Conservation (phyloP, 2,797 vertebrate species). For the Typhlichthys subterraneus region DNA sequence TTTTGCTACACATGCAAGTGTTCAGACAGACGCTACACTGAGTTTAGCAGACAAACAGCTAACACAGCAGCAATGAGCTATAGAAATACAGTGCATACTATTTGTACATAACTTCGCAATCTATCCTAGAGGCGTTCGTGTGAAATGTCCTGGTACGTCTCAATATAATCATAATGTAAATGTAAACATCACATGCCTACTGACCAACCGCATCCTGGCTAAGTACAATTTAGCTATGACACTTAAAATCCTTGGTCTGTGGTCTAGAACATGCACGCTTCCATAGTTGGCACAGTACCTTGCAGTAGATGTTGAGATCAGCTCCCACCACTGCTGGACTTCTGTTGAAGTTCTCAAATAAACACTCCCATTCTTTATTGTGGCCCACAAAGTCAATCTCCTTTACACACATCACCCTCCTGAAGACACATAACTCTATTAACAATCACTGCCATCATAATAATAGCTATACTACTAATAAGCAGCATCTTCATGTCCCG, state of each 20-base stretch:
- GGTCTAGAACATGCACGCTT: neutral
- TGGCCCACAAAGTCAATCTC: slow-evolving; percentile 91
- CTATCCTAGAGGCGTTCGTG: too few species aligned
- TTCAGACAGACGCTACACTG: too few species aligned
- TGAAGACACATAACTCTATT: slow-evolving; percentile 43
- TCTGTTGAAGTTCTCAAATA: slow-evolving; percentile 82
- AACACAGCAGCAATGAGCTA: neutral
- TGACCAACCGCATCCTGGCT: neutral
- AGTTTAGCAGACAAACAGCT: too few species aligned
- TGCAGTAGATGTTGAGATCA: slow-evolving; percentile 81
- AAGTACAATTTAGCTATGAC: neutral
- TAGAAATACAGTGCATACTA: neutral
- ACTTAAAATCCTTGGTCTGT: neutral
- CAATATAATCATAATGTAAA: too few species aligned
- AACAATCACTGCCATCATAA: slow-evolving; percentile 17
- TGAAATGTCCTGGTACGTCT: too few species aligned
- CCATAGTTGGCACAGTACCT: slow-evolving; percentile 74
- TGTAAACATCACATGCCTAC: too few species aligned
- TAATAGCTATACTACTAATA: neutral
- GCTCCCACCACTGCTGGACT: slow-evolving; percentile 71
- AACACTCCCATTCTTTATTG: slow-evolving; percentile 88
- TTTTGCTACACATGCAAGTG: too few species aligned
- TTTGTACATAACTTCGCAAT: neutral
- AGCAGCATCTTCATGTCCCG: neutral
- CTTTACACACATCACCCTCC: slow-evolving; percentile 89